Conservation (phyloP, 2,888 invertebrate genomes). For the Cryptosula pallasiana region DNA sequence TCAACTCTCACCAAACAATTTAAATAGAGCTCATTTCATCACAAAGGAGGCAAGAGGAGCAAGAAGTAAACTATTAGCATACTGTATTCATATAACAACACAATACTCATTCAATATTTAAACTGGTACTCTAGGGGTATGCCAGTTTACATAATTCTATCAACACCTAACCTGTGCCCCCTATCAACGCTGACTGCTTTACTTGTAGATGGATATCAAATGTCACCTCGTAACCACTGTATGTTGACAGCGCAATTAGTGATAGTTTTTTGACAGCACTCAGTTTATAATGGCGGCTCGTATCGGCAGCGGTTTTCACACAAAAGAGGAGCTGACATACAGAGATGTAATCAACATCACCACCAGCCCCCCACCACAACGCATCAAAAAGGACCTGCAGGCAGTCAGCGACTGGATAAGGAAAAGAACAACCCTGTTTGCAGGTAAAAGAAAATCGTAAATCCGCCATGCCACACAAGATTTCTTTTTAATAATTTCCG, state of each 20-base stretch:
- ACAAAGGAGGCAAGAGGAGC: background rate
- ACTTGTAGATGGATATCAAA: no score
- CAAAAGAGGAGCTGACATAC: background rate
- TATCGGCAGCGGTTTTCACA: background rate
- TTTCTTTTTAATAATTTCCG: no score
- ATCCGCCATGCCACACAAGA: no score
- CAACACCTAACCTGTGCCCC: no score
- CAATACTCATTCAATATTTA: background rate
- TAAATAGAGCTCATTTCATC: no score
- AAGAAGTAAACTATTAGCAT: background rate
- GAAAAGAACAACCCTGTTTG: conserved; percentile 1
- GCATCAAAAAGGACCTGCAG: background rate
- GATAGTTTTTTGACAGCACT: no score
- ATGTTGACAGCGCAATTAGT: no score
- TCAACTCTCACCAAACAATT: no score
- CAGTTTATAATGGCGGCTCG: background rate
- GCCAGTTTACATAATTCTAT: background rate
- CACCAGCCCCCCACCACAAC: background rate
- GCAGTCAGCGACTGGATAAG: conserved; percentile 7
- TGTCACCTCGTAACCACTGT: no score
- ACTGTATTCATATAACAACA: background rate
- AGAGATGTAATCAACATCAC: conserved; percentile 14
- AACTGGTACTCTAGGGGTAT: background rate
- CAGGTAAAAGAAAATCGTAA: background rate
- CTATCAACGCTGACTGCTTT: no score